phyloP scores from a whole-genome alignment of 2,113 vertebrate species.

The Desmodus rotundus region DNA sequence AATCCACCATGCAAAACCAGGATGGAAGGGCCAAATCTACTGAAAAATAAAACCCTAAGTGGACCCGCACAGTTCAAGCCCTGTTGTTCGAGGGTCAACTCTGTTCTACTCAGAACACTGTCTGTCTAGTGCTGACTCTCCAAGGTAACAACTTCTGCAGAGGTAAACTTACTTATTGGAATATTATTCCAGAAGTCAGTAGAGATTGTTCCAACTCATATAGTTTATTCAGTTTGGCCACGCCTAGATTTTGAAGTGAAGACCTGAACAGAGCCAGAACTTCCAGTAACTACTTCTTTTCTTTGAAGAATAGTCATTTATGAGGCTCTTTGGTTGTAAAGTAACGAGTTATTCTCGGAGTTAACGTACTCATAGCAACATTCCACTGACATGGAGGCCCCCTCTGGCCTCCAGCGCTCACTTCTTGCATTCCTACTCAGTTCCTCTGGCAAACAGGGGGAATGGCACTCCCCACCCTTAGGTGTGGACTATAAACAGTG shows the following conservation, averaged over 20 bases:
- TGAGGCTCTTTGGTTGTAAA: background rate
- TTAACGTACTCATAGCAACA: background rate
- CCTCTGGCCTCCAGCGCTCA: background rate
- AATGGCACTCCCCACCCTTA: background rate
- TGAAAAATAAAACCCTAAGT: background rate
- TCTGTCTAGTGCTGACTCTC: fast-evolving
- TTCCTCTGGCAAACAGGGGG: background rate
- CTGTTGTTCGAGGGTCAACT: background rate
- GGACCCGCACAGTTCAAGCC: background rate
- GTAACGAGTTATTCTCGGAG: background rate
- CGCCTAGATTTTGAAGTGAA: background rate
- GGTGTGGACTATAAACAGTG: background rate
- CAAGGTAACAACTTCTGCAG: background rate
- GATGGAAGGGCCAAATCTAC: background rate
- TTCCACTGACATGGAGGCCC: background rate
- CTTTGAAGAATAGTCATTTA: background rate
- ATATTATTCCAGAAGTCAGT: background rate
- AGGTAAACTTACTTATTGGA: background rate
- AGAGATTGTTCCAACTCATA: background rate
- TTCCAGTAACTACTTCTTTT: background rate
- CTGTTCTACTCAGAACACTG: background rate
- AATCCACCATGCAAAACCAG: background rate
- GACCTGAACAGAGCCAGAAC: background rate
- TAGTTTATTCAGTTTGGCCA: background rate
- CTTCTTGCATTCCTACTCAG: background rate